Conservation (phyloP, 2,888 invertebrate species). For the Lissocephala sabroskyi region DNA sequence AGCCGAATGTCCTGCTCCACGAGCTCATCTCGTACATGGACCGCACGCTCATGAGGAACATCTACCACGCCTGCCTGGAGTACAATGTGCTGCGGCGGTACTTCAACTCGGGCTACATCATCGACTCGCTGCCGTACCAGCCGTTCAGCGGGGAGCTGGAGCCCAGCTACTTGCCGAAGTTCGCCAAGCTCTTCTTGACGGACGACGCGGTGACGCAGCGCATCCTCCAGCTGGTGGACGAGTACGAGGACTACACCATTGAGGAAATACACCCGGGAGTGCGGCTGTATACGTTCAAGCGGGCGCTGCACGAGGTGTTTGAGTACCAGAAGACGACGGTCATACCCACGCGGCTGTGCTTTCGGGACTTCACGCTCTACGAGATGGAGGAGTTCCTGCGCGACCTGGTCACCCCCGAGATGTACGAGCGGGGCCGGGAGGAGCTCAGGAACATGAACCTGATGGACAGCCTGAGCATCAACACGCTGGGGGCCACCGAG, state of each 20-base stretch:
- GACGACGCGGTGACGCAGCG: conserved; percentile 48
- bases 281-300: conserved; percentile 44
- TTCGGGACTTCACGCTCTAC: conserved; percentile 62
- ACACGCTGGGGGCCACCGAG: neutral
- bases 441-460: neutral
- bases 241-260: conserved; percentile 37
- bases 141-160: conserved; percentile 15
- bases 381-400: conserved; percentile 46
- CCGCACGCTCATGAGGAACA: conserved; percentile 23
- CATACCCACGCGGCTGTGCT: conserved; percentile 59
- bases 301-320: conserved; percentile 40
- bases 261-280: conserved; percentile 34
- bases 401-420: conserved; percentile 39
- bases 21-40: conserved; percentile 39
- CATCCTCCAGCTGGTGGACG: conserved; percentile 32
- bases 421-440: conserved; percentile 15
- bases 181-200: conserved; percentile 42
- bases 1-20: conserved; percentile 43
- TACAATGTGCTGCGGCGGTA: conserved; percentile 46
- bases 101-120: conserved; percentile 21
- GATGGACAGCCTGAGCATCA: conserved; percentile 1
- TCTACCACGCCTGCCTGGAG: conserved; percentile 52
- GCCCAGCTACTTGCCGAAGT: conserved; percentile 39
- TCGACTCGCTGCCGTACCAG: neutral
- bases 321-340: conserved; percentile 35